These are phyloP conservation scores for Manduca sexta DNA, from an alignment of 1,140 invertebrate genomes.

Conservation along the genomic window DNA sequence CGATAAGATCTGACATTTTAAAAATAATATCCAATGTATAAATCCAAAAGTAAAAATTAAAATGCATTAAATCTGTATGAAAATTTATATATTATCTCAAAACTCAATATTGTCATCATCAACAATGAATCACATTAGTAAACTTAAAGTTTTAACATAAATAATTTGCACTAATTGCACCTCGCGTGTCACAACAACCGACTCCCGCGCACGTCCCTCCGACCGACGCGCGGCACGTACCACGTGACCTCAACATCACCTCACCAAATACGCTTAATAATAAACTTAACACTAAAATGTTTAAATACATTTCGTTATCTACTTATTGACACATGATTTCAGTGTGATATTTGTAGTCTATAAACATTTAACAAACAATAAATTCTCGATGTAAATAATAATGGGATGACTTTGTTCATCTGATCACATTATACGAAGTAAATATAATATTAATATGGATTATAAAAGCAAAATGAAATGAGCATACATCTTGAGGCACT, in stretches of 20 bases:
- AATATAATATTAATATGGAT: too few relatives aligned
- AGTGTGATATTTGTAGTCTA: conserved; percentile 7
- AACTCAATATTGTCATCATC: conserved; percentile 42
- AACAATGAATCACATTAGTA: conserved; percentile 46
- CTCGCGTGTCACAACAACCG: neutral
- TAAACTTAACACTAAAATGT: too few relatives aligned
- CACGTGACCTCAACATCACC: too few relatives aligned
- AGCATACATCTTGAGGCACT: too few relatives aligned
- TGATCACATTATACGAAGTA: too few relatives aligned
- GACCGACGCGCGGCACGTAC: too few relatives aligned
- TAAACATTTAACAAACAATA: conserved; percentile 14
- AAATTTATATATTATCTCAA: conserved; percentile 33
- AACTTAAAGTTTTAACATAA: conserved; percentile 24
- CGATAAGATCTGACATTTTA: too few relatives aligned
- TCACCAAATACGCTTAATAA: too few relatives aligned
- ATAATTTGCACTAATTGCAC: conserved; percentile 25
- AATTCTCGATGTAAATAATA: conserved; percentile 3
- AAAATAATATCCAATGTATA: neutral
- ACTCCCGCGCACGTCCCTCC: too few relatives aligned
- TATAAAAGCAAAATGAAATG: too few relatives aligned
- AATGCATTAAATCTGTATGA: conserved; percentile 7
- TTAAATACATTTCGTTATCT: neutral
- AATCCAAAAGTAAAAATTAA: neutral
- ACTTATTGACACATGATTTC: conserved; percentile 3
- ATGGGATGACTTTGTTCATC: too few relatives aligned